A percentile compares a stretch with the other conserved stretches of the same genome.
Conservation (phyloP, 92 coral and sea anemone species). For the Muricea muricata region DNA sequence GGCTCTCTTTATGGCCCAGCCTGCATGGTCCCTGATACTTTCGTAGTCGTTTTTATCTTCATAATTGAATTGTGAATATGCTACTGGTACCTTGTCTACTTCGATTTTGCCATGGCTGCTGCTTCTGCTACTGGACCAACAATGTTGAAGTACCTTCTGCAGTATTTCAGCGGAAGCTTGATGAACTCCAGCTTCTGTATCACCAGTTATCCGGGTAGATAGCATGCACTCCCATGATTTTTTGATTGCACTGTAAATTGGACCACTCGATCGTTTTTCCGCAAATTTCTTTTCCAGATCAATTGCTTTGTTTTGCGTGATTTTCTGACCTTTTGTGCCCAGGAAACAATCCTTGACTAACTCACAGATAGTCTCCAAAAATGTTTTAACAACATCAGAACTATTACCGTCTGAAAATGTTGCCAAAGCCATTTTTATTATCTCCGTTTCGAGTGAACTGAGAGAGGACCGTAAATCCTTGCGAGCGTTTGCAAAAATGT, state of each 20-base stretch:
- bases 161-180: not conserved
- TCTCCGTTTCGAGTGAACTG: no score
- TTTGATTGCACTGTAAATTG: not conserved
- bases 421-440: no score
- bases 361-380: not conserved
- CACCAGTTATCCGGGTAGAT: not conserved
- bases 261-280: not conserved
- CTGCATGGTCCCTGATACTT: slow-evolving; percentile 11
- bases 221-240: not conserved
- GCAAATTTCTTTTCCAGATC: not conserved
- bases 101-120: not conserved
- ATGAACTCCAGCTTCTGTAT: no score
- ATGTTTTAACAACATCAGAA: no score
- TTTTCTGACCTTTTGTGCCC: not conserved
- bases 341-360: not conserved
- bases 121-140: slow-evolving; percentile 5
- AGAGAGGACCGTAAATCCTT: no score
- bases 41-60: not conserved
- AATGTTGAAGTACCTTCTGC: slow-evolving; percentile 41
- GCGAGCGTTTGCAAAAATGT: no score
- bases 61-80: not conserved
- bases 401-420: no score
- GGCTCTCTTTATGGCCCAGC: slow-evolving; percentile 24
- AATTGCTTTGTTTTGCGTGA: not conserved
- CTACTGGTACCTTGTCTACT: not conserved